These are phyloP conservation scores for Druceiella hillmani DNA, from an alignment of 2,888 invertebrate species.

Conservation along the genomic window DNA sequence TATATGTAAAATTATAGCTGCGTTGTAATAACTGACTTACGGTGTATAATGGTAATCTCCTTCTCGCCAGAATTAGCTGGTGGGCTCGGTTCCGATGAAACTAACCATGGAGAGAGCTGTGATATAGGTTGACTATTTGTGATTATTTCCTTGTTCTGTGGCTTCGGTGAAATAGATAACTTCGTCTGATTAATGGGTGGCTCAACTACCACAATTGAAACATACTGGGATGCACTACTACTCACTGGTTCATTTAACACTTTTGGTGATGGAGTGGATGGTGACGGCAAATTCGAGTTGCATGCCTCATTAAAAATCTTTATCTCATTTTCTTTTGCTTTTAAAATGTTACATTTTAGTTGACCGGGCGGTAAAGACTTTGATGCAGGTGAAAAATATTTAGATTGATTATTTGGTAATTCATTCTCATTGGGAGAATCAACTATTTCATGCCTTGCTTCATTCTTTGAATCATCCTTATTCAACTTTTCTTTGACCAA, in stretches of 20 bases:
- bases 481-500: constrained; percentile 50
- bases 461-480: constrained; percentile 61
- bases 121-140: constrained; percentile 56
- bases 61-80: constrained; percentile 57
- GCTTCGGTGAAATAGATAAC: constrained; percentile 39
- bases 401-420: constrained; percentile 66
- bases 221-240: constrained; percentile 44
- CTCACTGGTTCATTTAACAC: constrained; percentile 50
- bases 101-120: constrained; percentile 78
- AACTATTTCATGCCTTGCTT: constrained; percentile 51
- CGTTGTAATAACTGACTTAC: constrained; percentile 84
- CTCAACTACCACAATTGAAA: constrained; percentile 48
- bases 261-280: constrained; percentile 47
- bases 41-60: constrained; percentile 65
- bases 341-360: constrained; percentile 88
- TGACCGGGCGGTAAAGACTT: constrained; percentile 83
- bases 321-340: constrained; percentile 61
- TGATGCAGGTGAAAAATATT: constrained; percentile 57
- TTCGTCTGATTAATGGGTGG: constrained; percentile 39
- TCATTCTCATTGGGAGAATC: constrained; percentile 47
- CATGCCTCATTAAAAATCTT: constrained; percentile 45
- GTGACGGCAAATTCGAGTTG: constrained; percentile 41
- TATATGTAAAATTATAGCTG: constrained; percentile 62
- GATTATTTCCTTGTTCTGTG: constrained; percentile 46
- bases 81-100: constrained; percentile 66